Percentiles rank a stretch among this genome's conserved stretches.
These are phyloP conservation scores for Leptinotarsa peninsularis DNA, from an alignment of 2,888 invertebrate species.

Conservation along the genomic window DNA sequence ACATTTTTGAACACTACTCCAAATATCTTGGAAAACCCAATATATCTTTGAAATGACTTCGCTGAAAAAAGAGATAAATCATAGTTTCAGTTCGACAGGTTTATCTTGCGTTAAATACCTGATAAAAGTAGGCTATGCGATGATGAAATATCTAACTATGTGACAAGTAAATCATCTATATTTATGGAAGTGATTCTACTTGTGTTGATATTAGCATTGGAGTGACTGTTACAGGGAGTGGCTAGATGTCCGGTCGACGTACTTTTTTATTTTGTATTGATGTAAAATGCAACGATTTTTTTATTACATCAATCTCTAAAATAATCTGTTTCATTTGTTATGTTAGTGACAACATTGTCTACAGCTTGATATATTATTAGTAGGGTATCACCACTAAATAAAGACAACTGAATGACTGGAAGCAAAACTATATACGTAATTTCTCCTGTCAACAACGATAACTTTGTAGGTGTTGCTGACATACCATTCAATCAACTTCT, in stretches of 20 bases:
- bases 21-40: background rate
- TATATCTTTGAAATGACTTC: background rate
- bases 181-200: conserved; percentile 2
- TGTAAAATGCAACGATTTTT: no score
- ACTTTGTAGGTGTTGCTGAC: background rate
- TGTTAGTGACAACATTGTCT: no score
- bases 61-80: background rate
- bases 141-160: conserved; percentile 16
- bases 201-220: background rate
- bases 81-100: background rate
- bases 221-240: background rate
- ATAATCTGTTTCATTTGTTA: no score
- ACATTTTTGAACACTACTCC: no score
- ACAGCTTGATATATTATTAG: no score
- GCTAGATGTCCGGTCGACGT: background rate
- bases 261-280: background rate
- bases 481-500: background rate
- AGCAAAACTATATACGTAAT: no score
- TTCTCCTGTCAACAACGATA: background rate
- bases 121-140: background rate
- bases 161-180: conserved; percentile 2
- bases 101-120: background rate
- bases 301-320: no score
- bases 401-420: no score
- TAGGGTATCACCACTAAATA: background rate